Evolutionary conservation across 2,113 vertebrate genomes (phyloP).

Genomic region (Gopherus evgoodei): DNA sequence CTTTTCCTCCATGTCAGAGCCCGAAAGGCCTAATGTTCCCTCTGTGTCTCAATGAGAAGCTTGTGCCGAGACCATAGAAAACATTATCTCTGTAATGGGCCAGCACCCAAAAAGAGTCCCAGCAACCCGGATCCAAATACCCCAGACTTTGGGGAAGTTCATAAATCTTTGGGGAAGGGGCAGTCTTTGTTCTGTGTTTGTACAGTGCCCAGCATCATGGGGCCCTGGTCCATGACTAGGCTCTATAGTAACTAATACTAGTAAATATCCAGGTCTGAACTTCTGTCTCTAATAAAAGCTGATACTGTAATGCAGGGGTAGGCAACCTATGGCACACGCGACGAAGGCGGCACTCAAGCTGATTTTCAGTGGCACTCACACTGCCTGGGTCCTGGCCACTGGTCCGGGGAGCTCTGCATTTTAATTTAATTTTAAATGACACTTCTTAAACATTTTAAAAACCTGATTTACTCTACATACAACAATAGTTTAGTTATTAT

Average conservation of each 20-base stretch:
- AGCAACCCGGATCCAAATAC: neutral
- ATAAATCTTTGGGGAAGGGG: neutral
- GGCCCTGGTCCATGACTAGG: fast-evolving
- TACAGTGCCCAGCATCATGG: neutral
- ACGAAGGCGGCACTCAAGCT: no score
- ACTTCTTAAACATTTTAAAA: no score
- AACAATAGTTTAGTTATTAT: no score
- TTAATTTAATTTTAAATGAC: no score
- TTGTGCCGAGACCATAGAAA: neutral
- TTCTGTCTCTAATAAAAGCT: neutral
- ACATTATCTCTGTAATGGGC: neutral
- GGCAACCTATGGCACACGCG: no score
- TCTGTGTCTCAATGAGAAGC: neutral
- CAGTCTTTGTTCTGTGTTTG: neutral
- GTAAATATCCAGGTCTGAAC: neutral
- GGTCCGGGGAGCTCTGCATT: no score
- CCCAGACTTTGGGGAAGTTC: neutral
- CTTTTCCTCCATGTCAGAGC: neutral
- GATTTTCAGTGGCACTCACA: no score
- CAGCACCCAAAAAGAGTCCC: neutral
- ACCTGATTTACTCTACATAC: no score
- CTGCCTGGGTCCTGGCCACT: no score
- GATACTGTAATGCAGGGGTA: neutral
- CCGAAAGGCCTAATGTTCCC: neutral
- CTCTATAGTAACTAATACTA: neutral